These are phyloP conservation scores for Clavelina lepadiformis DNA, from an alignment of 23 tunicate species.

Conservation along the genomic window DNA sequence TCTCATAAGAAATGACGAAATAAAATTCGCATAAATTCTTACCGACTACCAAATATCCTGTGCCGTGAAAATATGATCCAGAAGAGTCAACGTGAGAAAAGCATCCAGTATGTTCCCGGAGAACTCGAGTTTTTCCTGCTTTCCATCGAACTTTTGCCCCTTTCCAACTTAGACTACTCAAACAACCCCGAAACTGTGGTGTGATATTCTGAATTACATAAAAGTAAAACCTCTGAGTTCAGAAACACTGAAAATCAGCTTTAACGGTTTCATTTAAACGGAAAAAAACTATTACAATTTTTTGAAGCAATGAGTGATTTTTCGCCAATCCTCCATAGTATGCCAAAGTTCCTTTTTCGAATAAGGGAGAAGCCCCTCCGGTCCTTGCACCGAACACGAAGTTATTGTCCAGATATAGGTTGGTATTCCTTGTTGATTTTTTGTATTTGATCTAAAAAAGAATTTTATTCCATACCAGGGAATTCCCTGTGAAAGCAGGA, in stretches of 20 bases:
- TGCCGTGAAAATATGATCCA: neutral
- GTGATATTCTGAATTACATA: neutral
- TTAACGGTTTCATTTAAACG: no score
- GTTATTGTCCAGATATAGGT: conserved; percentile 1
- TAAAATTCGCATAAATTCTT: no score
- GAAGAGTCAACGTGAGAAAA: neutral
- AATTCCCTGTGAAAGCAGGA: no score
- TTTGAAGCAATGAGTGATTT: conserved; percentile 3
- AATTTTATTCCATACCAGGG: neutral
- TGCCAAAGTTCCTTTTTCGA: conserved; percentile 1
- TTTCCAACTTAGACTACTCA: neutral
- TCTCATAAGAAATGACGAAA: no score
- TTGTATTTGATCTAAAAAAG: conserved; percentile 2
- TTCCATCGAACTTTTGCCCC: neutral
- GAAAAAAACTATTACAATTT: neutral
- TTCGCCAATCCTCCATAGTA: conserved; percentile 23
- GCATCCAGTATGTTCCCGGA: neutral
- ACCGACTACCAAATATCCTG: neutral
- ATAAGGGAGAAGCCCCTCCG: neutral
- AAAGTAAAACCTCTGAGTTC: no score
- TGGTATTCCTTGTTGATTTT: neutral
- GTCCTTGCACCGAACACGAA: neutral
- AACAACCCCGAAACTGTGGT: neutral
- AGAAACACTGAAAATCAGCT: no score
- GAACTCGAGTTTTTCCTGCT: neutral